Conservation (phyloP, 2,888 invertebrate genomes). For the Meloe dianella region DNA sequence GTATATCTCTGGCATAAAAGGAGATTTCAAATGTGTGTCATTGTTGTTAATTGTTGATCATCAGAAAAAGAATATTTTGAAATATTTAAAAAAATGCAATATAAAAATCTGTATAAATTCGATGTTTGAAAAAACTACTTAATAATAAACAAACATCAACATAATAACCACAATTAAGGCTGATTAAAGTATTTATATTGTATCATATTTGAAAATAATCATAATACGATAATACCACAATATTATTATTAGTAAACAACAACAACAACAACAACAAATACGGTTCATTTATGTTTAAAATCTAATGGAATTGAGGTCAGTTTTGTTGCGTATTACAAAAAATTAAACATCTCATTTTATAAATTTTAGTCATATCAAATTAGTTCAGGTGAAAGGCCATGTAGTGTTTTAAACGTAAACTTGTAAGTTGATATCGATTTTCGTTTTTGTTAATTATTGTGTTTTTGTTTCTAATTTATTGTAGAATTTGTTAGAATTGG, state of each 20-base stretch:
- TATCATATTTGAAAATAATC: slow-evolving; percentile 31
- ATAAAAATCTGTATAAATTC: slow-evolving; percentile 20
- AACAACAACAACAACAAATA: slow-evolving; percentile 20
- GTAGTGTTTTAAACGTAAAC: slow-evolving; percentile 27
- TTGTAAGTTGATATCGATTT: slow-evolving; percentile 27
- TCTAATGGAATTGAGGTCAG: slow-evolving; percentile 33
- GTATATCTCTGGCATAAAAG: slow-evolving; percentile 15
- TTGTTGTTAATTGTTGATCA: slow-evolving; percentile 31
- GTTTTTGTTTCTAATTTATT: not conserved
- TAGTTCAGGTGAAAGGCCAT: slow-evolving; percentile 43
- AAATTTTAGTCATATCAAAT: slow-evolving; percentile 45
- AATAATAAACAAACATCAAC: not conserved
- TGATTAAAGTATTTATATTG: slow-evolving; percentile 39
- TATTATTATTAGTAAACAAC: slow-evolving; percentile 16
- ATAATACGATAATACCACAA: slow-evolving; percentile 31
- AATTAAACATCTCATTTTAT: slow-evolving; percentile 21
- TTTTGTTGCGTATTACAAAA: slow-evolving; percentile 14
- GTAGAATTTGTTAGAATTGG: slow-evolving; percentile 29
- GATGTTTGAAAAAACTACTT: slow-evolving; percentile 12
- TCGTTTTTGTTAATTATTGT: slow-evolving; percentile 21
- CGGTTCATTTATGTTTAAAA: slow-evolving; percentile 36
- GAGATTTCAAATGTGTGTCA: slow-evolving; percentile 24
- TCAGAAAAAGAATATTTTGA: not conserved
- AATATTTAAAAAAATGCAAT: not conserved
- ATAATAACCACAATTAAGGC: slow-evolving; percentile 38